Base-by-base conservation (phyloP, 2,113 vertebrate species). In the Tyto alba region DNA sequence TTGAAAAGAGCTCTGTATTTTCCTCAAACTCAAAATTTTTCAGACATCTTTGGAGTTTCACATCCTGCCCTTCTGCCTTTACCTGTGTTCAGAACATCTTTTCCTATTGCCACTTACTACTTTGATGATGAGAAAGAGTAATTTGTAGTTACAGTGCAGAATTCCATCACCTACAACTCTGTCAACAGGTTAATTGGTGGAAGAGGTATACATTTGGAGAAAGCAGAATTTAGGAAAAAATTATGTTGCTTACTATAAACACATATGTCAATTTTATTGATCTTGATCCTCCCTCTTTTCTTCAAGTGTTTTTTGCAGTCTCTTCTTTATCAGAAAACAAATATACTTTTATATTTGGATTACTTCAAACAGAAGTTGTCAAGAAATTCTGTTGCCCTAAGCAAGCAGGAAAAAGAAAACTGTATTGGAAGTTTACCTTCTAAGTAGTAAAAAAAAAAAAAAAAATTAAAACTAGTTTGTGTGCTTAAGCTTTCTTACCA, bases 281-380 rank as follows among this genome's bases (percentile, higher is more conserved):
- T 78, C 56, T 43, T 32, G 11, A 75, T 77, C 34, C 15, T 57
- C 10, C 13, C 55, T 79, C 34, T 59, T 83, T 38, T 64, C 63
- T 84, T 82, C 45, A 73, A 71, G 16, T 3, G 5, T 47, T 86
- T 36, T 62, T 85, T 20, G n/a, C n/a, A 81, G 19, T 38, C 14
- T 78, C 52, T 85, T 91, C 34, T 60, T 60, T 71, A 82, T 43
- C 13, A 86, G 40, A 25, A 88, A 94, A 48, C 0, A 14, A 74
- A 9, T 9, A 13, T 10, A 80, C 50, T 83, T 94, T 80, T 55
- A 40, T n/a, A n/a, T n/a, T n/a, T n/a, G 85, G 52, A 90, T 84
- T 87, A 94, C 76, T 86, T 94, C 77, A 94, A 90, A 92, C 29
- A 82, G 78, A 47, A 77, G 36, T 60, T 84, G 66, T 80, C 73